phyloP scores from a whole-genome alignment of 2,113 vertebrate genomes.

The Sylvietta virens region DNA sequence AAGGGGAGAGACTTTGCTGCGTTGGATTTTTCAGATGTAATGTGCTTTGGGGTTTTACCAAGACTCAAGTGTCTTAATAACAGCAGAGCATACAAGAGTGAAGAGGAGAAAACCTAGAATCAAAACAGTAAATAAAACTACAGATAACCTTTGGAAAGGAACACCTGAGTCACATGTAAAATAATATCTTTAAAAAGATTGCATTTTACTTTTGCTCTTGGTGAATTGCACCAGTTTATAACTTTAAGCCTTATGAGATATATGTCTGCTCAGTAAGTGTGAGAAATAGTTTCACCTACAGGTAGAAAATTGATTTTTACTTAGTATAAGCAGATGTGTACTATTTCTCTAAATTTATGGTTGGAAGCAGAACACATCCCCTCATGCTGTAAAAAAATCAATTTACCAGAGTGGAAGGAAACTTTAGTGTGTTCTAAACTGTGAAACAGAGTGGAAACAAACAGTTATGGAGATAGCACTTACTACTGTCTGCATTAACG shows the following conservation, averaged over 20 bases:
- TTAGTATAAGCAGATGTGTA: not conserved
- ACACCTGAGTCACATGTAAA: conserved; percentile 23
- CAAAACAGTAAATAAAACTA: conserved; percentile 10
- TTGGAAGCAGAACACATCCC: conserved; percentile 12
- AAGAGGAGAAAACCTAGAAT: conserved; percentile 24
- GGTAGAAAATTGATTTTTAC: conserved; percentile 48
- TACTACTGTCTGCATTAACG: not conserved
- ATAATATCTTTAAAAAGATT: not conserved
- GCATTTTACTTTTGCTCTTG: conserved; percentile 20
- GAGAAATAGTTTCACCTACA: conserved; percentile 19
- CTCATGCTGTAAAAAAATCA: conserved; percentile 19
- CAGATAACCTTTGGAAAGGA: not conserved
- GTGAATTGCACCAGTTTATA: not conserved
- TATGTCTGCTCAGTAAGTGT: not conserved
- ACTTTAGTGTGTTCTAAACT: not conserved
- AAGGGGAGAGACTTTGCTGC: conserved; percentile 9
- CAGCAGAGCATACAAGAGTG: not conserved
- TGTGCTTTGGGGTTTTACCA: conserved; percentile 21
- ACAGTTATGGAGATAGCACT: not conserved
- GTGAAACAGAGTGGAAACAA: conserved; percentile 7
- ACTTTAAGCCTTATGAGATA: not conserved
- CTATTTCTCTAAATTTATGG: conserved; percentile 40
- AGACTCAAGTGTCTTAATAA: conserved; percentile 11
- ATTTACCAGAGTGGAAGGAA: conserved; percentile 26
- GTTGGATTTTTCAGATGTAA: conserved; percentile 23